Percentiles rank a stretch among this genome's conserved stretches.
These are phyloP conservation scores for Glyptemys insculpta DNA, from an alignment of 2,797 vertebrate species.

Conservation along the genomic window DNA sequence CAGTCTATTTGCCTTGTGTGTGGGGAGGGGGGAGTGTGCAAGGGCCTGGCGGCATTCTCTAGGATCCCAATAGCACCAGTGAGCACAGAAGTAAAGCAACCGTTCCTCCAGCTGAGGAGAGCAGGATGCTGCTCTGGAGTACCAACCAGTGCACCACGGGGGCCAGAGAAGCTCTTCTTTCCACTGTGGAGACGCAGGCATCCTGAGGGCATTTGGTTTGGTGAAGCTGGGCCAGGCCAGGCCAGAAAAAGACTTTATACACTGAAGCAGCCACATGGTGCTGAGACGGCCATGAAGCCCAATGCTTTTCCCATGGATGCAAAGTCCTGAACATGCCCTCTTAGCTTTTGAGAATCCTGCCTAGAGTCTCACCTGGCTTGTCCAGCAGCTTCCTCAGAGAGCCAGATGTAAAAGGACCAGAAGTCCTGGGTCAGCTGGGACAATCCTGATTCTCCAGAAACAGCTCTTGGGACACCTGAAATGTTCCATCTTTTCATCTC, in stretches of 20 bases:
- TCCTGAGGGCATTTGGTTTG: not conserved
- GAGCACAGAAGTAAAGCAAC: not conserved
- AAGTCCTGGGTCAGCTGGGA: not conserved
- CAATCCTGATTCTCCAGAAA: not conserved
- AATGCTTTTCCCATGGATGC: not conserved
- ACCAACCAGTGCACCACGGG: accelerated
- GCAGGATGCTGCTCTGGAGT: not conserved
- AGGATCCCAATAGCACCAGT: accelerated
- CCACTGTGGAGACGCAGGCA: not conserved
- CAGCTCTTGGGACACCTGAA: not conserved
- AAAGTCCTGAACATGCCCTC: not conserved
- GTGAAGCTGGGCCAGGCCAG: not conserved
- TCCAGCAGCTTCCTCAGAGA: not conserved
- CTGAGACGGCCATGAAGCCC: not conserved
- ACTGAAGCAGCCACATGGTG: not conserved
- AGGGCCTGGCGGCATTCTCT: not conserved
- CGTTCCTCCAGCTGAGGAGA: not conserved
- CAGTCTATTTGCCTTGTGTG: accelerated
- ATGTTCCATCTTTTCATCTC: not conserved
- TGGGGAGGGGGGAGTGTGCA: accelerated
- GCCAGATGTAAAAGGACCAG: accelerated
- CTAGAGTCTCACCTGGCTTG: accelerated
- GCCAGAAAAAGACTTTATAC: not conserved
- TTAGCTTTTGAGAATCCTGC: not conserved
- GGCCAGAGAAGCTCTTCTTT: not conserved